Evolutionary conservation across 2,113 vertebrate genomes (phyloP).

Genomic region (Entosphenus tridentatus): DNA sequence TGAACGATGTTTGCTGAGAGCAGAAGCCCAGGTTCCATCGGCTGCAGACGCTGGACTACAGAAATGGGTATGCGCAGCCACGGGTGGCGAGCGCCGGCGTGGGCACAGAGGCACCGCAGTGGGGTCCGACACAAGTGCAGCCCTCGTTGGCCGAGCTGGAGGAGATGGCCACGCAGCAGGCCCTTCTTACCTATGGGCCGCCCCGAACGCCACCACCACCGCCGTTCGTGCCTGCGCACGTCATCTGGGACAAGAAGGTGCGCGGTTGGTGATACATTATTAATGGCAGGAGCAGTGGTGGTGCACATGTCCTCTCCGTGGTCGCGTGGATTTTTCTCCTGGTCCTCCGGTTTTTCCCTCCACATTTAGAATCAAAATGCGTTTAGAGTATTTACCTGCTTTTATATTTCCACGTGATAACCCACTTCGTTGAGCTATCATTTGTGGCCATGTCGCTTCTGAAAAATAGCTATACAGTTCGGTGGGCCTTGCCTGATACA

Average conservation of each 20-base stretch:
- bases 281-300: neutral
- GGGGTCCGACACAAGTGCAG: slow-evolving; percentile 28
- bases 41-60: slow-evolving; percentile 45
- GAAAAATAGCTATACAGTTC: too few species aligned
- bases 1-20: neutral
- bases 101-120: slow-evolving; percentile 20
- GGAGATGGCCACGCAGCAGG: slow-evolving; percentile 21
- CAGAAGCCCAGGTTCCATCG: slow-evolving; percentile 61
- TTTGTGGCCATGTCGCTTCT: too few species aligned
- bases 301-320: neutral
- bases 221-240: slow-evolving; percentile 43
- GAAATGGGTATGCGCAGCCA: slow-evolving; percentile 38
- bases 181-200: slow-evolving; percentile 22
- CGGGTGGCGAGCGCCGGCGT: slow-evolving; percentile 33
- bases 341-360: too few species aligned
- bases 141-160: slow-evolving; percentile 31
- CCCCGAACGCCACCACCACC: slow-evolving; percentile 15
- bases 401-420: too few species aligned
- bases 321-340: too few species aligned
- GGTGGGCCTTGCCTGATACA: too few species aligned
- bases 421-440: too few species aligned
- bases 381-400: too few species aligned
- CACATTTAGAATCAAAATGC: too few species aligned
- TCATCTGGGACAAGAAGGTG: slow-evolving; percentile 85
- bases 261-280: neutral